phyloP scores from a whole-genome alignment of 92 coral and sea anemone genomes.

The Heteractis magnifica region DNA sequence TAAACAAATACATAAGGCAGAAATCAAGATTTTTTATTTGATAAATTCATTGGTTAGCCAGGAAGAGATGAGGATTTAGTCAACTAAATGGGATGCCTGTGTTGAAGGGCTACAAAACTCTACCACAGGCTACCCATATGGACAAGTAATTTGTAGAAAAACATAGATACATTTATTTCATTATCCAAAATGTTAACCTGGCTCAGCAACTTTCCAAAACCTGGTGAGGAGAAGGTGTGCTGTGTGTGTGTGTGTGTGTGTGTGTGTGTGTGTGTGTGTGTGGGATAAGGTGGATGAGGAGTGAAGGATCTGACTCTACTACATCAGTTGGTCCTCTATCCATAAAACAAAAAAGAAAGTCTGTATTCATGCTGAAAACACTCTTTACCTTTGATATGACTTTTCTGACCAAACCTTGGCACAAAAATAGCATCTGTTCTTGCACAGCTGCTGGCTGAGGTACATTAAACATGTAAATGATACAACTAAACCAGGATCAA shows the following conservation, averaged over 20 bases:
- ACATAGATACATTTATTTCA: no score
- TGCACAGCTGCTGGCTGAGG: slow-evolving; percentile 75
- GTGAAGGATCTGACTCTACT: not conserved
- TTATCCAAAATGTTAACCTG: no score
- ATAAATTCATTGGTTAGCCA: not conserved
- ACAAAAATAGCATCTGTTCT: slow-evolving; percentile 92
- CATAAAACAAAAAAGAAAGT: not conserved
- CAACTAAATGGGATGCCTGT: no score
- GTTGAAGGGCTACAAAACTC: not conserved
- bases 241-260: no score
- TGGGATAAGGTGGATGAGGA: no score
- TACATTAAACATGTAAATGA: not conserved
- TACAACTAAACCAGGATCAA: not conserved
- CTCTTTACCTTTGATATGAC: slow-evolving; percentile 84
- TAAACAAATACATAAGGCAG: not conserved
- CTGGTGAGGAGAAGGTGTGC: no score
- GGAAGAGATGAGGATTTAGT: not conserved
- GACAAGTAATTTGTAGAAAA: no score
- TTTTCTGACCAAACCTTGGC: slow-evolving; percentile 88
- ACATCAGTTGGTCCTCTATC: no score
- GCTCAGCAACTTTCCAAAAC: no score
- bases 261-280: no score
- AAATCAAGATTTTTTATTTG: not conserved
- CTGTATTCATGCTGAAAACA: no score
- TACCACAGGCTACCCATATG: not conserved